Base-by-base conservation (phyloP, 1,140 invertebrate species). In the Drosophila arawakana region DNA sequence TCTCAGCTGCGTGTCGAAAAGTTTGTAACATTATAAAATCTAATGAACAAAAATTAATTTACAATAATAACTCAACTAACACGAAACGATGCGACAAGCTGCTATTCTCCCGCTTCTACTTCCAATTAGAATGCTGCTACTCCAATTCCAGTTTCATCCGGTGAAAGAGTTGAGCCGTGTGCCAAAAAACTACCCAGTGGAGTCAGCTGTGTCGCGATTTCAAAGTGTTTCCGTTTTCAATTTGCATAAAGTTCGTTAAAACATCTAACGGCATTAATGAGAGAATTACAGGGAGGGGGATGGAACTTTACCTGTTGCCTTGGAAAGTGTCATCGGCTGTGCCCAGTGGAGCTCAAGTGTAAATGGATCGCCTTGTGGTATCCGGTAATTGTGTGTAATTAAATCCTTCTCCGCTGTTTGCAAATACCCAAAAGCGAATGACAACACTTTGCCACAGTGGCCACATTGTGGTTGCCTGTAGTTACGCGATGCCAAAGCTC, bases 381-480 rank as follows among this genome's bases (percentile, higher is more conserved):
- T 81, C 65, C 82, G 74, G 78, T 91, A 91, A 91, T 91, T 91
- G 90, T 83, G 80, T 91, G 85, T 90, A 91, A 91, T 91, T 91
- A 91, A 90, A 91, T 90, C 80, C 76, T 68, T 63, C 63, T 65
- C 54, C 52, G 65, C 35, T 69, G 72, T 62, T 57, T 57, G 25
- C 41, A 37, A 70, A 70, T 52, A 41, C 13, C 59, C 52, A 67
- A 73, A 30, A 70, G 69, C 84, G 89, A 89, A 81, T 85, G 81
- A 91, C 89, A 91, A 78, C 79, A 81, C 75, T 81, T 84, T 76
- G 69, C 67, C 63, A 46, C 58, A 66, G 81, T 50, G 59, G 67
- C 59, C 58, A 44, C 46, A 57, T 50, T 68, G 76, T 60, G 80
- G 81, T 80, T 83, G 77, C 65, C 69, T 44, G 44, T 34, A 47